These are phyloP conservation scores for Parotia lawesii DNA, from an alignment of 2,113 vertebrate genomes.

Conservation along the genomic window DNA sequence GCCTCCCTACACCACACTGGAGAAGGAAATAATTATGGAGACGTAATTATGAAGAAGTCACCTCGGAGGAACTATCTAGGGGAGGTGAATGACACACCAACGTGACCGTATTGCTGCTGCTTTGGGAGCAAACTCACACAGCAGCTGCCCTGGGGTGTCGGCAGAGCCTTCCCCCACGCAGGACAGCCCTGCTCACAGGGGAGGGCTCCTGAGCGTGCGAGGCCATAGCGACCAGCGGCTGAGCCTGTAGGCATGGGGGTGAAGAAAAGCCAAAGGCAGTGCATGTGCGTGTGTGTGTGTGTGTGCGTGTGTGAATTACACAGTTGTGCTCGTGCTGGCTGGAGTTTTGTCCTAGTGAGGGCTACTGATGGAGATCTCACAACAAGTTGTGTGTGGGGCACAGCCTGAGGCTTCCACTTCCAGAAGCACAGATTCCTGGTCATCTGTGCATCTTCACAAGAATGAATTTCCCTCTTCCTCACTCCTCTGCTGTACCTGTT, in stretches of 20 bases:
- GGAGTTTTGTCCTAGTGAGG: background rate
- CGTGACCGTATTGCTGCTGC: fast-evolving
- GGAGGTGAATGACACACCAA: background rate
- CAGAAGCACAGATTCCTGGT: background rate
- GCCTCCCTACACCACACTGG: background rate
- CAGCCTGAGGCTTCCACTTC: background rate
- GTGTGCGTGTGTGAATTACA: background rate
- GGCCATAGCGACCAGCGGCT: fast-evolving
- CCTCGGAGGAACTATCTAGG: background rate
- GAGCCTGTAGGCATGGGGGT: background rate
- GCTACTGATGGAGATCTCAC: background rate
- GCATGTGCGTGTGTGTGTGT: background rate
- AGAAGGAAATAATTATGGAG: background rate
- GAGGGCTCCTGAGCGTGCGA: fast-evolving
- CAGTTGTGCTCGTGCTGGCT: background rate
- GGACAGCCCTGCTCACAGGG: background rate
- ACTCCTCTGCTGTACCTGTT: background rate
- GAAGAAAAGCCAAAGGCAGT: background rate
- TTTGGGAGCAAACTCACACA: background rate
- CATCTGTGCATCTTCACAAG: background rate
- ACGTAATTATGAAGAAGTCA: background rate
- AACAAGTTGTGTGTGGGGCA: fast-evolving
- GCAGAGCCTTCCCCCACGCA: fast-evolving
- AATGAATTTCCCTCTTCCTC: background rate
- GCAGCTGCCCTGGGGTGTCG: background rate